These are phyloP conservation scores for Euglossa dilemma DNA, from an alignment of 1,140 invertebrate genomes.

Conservation along the genomic window DNA sequence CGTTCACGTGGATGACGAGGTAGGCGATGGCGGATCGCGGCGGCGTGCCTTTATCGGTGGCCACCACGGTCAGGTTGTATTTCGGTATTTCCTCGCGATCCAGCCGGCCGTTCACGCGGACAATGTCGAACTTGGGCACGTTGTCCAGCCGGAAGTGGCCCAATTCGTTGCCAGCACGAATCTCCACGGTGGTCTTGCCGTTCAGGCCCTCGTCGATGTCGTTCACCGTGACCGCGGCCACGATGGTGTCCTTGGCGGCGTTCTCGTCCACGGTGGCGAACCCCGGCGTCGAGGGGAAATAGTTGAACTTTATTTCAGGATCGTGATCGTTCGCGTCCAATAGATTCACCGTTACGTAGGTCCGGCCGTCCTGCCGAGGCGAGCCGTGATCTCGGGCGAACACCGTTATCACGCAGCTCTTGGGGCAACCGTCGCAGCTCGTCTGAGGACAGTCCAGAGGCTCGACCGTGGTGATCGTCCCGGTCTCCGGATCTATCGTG, in stretches of 20 bases:
- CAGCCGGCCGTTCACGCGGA: conserved; percentile 94
- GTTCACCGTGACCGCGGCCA: conserved; percentile 95
- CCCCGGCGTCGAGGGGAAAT: conserved; percentile 91
- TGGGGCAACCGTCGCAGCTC: conserved; percentile 88
- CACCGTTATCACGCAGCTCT: conserved; percentile 96
- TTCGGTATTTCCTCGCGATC: conserved; percentile 96
- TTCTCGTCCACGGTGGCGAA: conserved; percentile 97
- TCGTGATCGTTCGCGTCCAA: conserved; percentile 97
- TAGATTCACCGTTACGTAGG: conserved; percentile 97
- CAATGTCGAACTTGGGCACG: conserved; percentile 92
- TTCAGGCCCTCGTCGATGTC: conserved; percentile 96
- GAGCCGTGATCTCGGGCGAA: conserved; percentile 96
- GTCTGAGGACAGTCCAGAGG: conserved; percentile 90
- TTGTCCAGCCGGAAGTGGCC: conserved; percentile 94
- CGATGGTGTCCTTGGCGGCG: conserved; percentile 92
- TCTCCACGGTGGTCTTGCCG: conserved; percentile 92
- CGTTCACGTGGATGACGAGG: conserved; percentile 95
- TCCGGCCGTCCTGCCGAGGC: conserved; percentile 94
- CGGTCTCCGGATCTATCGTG: conserved; percentile 93
- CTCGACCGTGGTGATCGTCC: conserved; percentile 92
- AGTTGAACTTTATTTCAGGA: conserved; percentile 94
- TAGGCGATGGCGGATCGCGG: conserved; percentile 92
- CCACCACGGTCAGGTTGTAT: conserved; percentile 96
- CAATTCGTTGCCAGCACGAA: conserved; percentile 94
- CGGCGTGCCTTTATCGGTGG: conserved; percentile 93